These are phyloP conservation scores for Pleuronectes platessa DNA, from an alignment of 2,113 vertebrate genomes.

Conservation along the genomic window DNA sequence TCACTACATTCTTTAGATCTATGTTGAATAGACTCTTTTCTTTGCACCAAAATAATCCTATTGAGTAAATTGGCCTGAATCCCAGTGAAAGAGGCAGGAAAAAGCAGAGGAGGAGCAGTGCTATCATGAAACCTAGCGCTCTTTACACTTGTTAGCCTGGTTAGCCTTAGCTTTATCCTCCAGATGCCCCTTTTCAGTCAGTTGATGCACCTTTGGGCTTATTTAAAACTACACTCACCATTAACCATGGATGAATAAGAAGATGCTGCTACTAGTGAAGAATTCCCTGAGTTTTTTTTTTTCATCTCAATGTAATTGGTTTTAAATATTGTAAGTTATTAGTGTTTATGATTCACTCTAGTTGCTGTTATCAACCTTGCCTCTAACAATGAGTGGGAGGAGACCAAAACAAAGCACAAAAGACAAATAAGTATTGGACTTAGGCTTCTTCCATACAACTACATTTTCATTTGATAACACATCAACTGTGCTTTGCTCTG, in stretches of 20 bases:
- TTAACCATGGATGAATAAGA: neutral
- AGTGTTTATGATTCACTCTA: neutral
- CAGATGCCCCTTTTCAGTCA: neutral
- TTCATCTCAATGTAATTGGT: neutral
- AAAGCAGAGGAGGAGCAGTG: no score
- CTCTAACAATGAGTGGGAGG: neutral
- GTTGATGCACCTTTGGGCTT: neutral
- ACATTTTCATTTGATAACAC: no score
- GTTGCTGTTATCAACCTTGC: neutral
- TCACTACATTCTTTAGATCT: slow-evolving; percentile 20
- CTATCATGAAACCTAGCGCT: no score
- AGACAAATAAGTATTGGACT: neutral
- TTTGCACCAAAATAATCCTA: slow-evolving; percentile 12
- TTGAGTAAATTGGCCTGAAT: neutral
- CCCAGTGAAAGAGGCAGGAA: neutral
- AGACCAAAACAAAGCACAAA: neutral
- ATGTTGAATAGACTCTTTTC: slow-evolving; percentile 1
- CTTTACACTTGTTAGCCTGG: no score
- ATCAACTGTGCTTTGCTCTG: no score
- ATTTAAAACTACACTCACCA: neutral
- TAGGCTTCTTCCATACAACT: no score
- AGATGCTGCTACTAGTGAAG: neutral
- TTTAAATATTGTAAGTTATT: neutral
- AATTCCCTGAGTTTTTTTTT: neutral
- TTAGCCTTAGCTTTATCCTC: no score